These are phyloP conservation scores for Melanostigma gelatinosum DNA, from an alignment of 2,113 vertebrate species.

Conservation along the genomic window DNA sequence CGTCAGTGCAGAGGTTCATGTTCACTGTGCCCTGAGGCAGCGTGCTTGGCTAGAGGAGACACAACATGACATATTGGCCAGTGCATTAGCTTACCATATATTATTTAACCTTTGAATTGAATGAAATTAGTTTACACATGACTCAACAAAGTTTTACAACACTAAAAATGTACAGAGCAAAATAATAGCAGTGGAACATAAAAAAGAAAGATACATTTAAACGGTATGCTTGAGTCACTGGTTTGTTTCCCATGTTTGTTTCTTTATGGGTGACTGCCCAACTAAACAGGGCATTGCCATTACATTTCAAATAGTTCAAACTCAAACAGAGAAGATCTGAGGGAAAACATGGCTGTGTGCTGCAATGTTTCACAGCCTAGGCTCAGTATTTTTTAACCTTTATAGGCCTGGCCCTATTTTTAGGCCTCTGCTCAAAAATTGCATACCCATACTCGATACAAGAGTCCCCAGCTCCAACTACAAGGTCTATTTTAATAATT, in stretches of 20 bases:
- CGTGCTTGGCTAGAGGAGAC: slow-evolving; percentile 81
- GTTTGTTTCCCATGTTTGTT: slow-evolving; percentile 21
- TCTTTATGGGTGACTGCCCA: not conserved
- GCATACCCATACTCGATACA: too few species aligned
- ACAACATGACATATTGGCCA: slow-evolving; percentile 17
- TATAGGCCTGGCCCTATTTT: too few species aligned
- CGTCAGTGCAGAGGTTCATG: slow-evolving; percentile 86
- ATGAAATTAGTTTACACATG: not conserved
- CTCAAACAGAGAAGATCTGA: not conserved
- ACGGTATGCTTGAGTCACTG: slow-evolving; percentile 7
- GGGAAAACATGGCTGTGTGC: slow-evolving; percentile 6
- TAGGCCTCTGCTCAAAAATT: too few species aligned
- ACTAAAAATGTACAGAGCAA: not conserved
- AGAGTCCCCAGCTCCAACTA: too few species aligned
- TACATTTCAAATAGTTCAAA: slow-evolving; percentile 33
- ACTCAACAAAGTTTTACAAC: not conserved
- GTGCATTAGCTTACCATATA: not conserved
- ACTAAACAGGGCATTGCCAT: slow-evolving; percentile 35
- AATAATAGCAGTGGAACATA: not conserved
- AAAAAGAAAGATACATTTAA: slow-evolving; percentile 15
- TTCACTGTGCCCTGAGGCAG: slow-evolving; percentile 87
- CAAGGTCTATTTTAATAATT: too few species aligned
- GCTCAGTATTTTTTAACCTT: not conserved
- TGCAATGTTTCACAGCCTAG: not conserved
- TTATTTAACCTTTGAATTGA: not conserved